Percentiles rank a stretch among this genome's conserved stretches.
phyloP scores from a whole-genome alignment of 2,888 invertebrate genomes.

The Diplazon laetatorius region DNA sequence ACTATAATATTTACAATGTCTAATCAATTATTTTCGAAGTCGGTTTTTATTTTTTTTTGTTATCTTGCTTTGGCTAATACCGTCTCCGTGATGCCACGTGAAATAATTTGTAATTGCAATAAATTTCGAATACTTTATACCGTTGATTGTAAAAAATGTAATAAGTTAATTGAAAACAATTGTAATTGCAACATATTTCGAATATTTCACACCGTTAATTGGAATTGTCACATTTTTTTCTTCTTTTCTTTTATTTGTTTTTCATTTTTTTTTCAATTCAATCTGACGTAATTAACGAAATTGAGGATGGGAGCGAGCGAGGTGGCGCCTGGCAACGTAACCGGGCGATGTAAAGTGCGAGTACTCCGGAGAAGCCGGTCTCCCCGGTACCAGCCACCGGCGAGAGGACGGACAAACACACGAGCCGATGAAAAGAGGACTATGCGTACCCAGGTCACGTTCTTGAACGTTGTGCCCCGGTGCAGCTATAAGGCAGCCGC shows the following conservation, averaged over 20 bases:
- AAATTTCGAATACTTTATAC: no score
- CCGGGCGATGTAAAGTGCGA: conserved; percentile 19
- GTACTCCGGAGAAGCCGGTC: conserved; percentile 12
- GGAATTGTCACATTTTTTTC: not conserved
- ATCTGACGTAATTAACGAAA: conserved; percentile 2
- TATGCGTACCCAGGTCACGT: conserved; percentile 72
- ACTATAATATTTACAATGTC: no score
- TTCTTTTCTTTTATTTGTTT: not conserved
- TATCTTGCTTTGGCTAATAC: no score
- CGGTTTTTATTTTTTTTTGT: no score
- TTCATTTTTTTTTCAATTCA: no score
- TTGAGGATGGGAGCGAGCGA: not conserved
- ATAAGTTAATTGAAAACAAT: no score
- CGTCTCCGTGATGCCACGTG: no score
- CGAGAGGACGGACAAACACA: conserved; percentile 11
- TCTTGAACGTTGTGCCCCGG: conserved; percentile 63
- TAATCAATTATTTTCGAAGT: no score
- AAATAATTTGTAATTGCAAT: no score
- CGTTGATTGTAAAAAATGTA: no score
- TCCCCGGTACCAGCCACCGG: conserved; percentile 14
- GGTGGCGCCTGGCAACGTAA: conserved; percentile 35
- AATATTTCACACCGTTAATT: not conserved
- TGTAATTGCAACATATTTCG: no score
- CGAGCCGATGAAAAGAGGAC: conserved; percentile 59
- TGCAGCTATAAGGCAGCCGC: conserved; percentile 18